Evolutionary conservation across 2,797 vertebrate genomes (phyloP).

Genomic region (Prionace glauca): DNA sequence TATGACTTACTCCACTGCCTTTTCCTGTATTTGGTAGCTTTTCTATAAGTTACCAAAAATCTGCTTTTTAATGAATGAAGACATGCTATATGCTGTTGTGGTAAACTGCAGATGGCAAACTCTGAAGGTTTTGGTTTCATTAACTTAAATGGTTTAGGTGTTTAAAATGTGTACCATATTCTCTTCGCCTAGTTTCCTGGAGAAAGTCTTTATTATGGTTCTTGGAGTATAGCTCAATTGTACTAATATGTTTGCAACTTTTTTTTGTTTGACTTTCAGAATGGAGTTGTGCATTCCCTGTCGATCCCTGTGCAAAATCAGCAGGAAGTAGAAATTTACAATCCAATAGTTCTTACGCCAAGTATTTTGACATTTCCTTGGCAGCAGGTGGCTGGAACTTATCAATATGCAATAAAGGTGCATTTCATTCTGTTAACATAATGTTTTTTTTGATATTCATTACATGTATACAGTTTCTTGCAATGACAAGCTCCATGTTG

Average conservation of each 20-base stretch:
- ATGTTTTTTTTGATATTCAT: neutral
- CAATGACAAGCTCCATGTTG: neutral
- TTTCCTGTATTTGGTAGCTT: neutral
- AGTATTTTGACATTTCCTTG: slow-evolving; percentile 87
- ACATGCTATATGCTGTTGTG: neutral
- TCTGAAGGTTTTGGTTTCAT: neutral
- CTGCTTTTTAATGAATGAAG: neutral
- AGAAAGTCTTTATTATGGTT: neutral
- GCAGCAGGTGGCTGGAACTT: slow-evolving; percentile 83
- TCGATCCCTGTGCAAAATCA: slow-evolving; percentile 74
- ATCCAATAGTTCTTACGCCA: slow-evolving; percentile 78
- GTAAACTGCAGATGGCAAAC: neutral
- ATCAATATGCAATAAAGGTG: slow-evolving; percentile 89
- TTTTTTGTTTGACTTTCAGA: slow-evolving; percentile 57
- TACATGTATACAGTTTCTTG: neutral
- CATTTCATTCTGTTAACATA: slow-evolving; percentile 7
- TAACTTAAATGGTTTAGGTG: neutral
- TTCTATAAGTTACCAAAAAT: neutral
- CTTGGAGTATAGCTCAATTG: neutral
- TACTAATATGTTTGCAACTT: neutral
- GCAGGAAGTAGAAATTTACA: slow-evolving; percentile 88
- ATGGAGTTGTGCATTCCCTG: slow-evolving; percentile 65
- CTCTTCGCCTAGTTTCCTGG: neutral
- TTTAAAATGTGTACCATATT: neutral
- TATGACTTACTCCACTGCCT: too few species aligned